Percentiles rank a stretch among this genome's conserved stretches.
Evolutionary conservation across 2,888 invertebrate genomes (phyloP).

Genomic region (Laothoe populi): DNA sequence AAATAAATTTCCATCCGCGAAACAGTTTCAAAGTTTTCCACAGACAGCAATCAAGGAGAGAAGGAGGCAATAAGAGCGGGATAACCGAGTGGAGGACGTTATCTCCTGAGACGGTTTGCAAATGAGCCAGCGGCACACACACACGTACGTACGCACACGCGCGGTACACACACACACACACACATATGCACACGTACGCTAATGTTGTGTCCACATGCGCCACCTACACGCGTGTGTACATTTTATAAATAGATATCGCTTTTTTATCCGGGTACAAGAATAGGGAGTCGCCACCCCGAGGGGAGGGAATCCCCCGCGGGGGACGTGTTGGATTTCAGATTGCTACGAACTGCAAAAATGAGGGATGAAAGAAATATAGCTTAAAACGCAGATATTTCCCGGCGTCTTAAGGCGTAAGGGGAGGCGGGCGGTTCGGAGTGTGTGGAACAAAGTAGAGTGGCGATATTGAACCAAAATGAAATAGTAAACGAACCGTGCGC

Average conservation of each 20-base stretch:
- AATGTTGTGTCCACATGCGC: constrained; percentile 74
- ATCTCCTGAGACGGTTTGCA: constrained; percentile 85
- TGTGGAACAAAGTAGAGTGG: constrained; percentile 85
- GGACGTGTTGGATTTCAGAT: constrained; percentile 86
- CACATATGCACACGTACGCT: constrained; percentile 45
- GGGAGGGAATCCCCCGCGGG: constrained; percentile 77
- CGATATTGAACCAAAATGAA: constrained; percentile 85
- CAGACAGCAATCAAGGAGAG: constrained; percentile 81
- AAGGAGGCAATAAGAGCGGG: constrained; percentile 83
- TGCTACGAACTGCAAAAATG: constrained; percentile 86
- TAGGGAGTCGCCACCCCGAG: constrained; percentile 75
- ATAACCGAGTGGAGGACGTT: constrained; percentile 82
- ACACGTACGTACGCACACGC: constrained; percentile 51
- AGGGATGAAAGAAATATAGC: constrained; percentile 86
- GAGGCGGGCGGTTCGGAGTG: constrained; percentile 69
- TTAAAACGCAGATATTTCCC: constrained; percentile 86
- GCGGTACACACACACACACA: constrained; percentile 43
- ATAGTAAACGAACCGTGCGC: constrained; percentile 85
- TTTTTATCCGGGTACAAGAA: constrained; percentile 85
- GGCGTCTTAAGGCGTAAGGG: constrained; percentile 81
- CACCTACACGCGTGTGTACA: constrained; percentile 76
- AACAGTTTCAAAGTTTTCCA: constrained; percentile 76
- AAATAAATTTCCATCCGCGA: constrained; percentile 76
- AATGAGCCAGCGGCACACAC: constrained; percentile 80
- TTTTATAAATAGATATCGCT: constrained; percentile 85